A percentile compares a stretch with the other conserved stretches of the same genome.
These are phyloP conservation scores for Hypanus sabinus DNA, from an alignment of 2,113 vertebrate species.

Conservation along the genomic window DNA sequence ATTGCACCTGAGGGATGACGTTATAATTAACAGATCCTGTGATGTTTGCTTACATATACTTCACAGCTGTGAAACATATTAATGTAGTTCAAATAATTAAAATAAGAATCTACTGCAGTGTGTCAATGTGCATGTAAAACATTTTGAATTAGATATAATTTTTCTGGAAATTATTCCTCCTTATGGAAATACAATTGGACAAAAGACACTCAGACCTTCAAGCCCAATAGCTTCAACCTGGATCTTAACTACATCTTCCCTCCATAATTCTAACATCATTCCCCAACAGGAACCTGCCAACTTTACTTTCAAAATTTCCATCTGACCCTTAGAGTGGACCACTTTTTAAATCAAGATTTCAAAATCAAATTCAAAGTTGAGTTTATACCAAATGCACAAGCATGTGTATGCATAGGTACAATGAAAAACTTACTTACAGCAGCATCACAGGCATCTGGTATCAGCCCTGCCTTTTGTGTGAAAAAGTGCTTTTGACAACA, in stretches of 20 bases:
- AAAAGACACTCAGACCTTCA: background rate
- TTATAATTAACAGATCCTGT: constrained; percentile 11
- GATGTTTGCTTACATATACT: background rate
- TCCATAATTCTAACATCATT: background rate
- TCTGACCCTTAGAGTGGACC: background rate
- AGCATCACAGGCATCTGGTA: too few relatives aligned
- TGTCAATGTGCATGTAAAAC: background rate
- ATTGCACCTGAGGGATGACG: background rate
- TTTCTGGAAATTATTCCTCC: background rate
- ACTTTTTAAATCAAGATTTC: too few relatives aligned
- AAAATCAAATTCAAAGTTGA: too few relatives aligned
- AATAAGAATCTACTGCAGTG: background rate
- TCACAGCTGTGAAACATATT: constrained; percentile 10
- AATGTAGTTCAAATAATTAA: background rate
- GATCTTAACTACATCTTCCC: background rate
- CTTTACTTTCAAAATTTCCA: background rate
- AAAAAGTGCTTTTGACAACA: background rate
- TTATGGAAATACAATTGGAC: background rate
- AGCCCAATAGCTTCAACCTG: background rate
- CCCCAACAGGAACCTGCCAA: background rate
- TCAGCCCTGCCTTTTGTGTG: background rate
- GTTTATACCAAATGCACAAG: too few relatives aligned
- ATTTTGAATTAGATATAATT: background rate
- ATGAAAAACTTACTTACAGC: too few relatives aligned
- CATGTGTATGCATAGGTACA: too few relatives aligned